Evolutionary conservation across 2,797 vertebrate genomes (phyloP), one percentile per base, ranked within the genome.

Genomic region (Gymnothorax reevesii): DNA sequence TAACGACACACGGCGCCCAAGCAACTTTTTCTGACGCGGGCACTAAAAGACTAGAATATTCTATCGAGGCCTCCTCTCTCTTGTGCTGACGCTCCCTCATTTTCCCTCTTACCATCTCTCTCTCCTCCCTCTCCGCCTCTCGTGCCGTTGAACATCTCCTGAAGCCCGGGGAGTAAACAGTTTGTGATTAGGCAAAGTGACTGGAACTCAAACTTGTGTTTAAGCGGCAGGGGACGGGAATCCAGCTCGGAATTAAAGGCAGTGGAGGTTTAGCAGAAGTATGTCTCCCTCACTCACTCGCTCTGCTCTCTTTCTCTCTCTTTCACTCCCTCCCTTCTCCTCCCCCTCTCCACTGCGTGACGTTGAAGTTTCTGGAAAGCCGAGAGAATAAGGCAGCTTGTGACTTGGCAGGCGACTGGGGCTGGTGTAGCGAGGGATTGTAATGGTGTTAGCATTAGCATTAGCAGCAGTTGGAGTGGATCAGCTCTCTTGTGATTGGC

Each of bases 91-190:
- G 84, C 87, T 88, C 87, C 86, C 86, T 77, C 83, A 54, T 73
- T 84, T 79, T 77, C 66, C 8, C 22, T n/a, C 57, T 33, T 85
- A 57, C 87, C 91, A 94, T 95, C 95, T 95, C 69, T 85, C 93
- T 88, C 2, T 22, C n/a, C 20, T 22, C 92, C 89, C 93, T 93
- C 94, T 95, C 95, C 95, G 94, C 94, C 95, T 95, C 94, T 95
- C 95, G 94, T 75, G 71, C 15, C 69, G 54, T 52, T 62, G 27
- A 49, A 25, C 57, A 25, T 54, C 25, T 69, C 79, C 10, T 55
- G 13, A 83, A 66, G 82, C 80, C 33, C 25, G 49, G 62, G 73
- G 69, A 57, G 71, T 25, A 60, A 54, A 55, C 8, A 54, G 22
- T 22, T 79, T 79, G 49, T 22, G 75, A 79, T 7, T 20, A 22